Percentiles rank a stretch among this genome's conserved stretches.
Evolutionary conservation across 2,888 invertebrate species (phyloP).

Genomic region (Caenorhabditis drosophilae): DNA sequence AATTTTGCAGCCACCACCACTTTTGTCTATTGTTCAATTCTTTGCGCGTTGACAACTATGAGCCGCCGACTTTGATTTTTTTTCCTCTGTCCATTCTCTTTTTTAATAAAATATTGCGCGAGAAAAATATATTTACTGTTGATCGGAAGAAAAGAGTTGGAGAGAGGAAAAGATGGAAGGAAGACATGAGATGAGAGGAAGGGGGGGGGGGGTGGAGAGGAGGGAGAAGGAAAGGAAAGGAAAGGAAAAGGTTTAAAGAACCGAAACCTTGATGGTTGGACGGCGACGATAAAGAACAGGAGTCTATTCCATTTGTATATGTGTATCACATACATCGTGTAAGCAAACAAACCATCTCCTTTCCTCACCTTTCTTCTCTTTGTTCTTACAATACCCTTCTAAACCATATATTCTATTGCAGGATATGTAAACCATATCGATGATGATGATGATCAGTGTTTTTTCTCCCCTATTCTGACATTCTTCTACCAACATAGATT

Average conservation of each 20-base stretch:
- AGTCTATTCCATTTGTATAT: conserved; percentile 29
- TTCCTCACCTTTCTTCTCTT: conserved; percentile 19
- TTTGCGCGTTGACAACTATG: background rate
- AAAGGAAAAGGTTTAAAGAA: too few relatives aligned
- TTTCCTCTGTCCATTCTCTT: too few relatives aligned
- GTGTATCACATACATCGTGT: conserved; percentile 41
- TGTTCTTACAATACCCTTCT: conserved; percentile 39
- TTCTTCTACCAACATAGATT: conserved; percentile 5
- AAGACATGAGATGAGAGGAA: too few relatives aligned
- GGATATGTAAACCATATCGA: conserved; percentile 23
- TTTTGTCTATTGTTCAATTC: background rate
- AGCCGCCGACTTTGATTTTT: too few relatives aligned
- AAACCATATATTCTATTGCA: conserved; percentile 28
- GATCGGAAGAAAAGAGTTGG: too few relatives aligned
- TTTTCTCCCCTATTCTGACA: conserved; percentile 11
- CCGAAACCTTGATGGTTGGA: too few relatives aligned
- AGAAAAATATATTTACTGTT: too few relatives aligned
- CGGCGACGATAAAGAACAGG: too few relatives aligned
- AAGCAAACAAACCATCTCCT: conserved; percentile 27
- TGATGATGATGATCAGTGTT: conserved; percentile 16
- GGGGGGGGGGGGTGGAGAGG: too few relatives aligned
- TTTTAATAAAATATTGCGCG: too few relatives aligned
- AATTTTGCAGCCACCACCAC: background rate
- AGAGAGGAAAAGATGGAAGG: too few relatives aligned
- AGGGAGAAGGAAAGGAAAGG: too few relatives aligned